Evolutionary conservation across 2,113 vertebrate genomes (phyloP), one percentile per base, ranked within the genome.

Genomic region (Grallaria varia): DNA sequence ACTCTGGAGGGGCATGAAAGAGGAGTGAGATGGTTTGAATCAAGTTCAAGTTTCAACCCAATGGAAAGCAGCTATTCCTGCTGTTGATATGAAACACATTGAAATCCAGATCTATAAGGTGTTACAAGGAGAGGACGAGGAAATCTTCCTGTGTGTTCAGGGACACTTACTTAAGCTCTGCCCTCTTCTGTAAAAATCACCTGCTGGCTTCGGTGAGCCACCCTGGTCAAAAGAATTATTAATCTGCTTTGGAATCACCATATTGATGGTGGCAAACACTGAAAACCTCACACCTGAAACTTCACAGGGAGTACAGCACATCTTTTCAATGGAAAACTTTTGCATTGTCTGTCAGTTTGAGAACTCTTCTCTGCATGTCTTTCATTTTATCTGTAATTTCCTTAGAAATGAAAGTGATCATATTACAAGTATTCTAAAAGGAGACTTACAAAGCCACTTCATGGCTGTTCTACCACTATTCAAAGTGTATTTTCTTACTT

Each of bases 1-100:
- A 50, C 42, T 58, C 82, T 67, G 75, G 78, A 90, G 64, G 67
- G 72, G 59, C 90, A 89, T 56, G 62, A 91, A 87, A 87, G 75
- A 92, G 28, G 64, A 74, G 67, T 45, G 91, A 95, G 87, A 66
- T 94, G 87, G 87, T 97, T 94, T 97, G 95, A 84, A 94, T 94
- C 66, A 84, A 95, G 91, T 90, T 96, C 88, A 94, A 77, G 72
- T 94, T 95, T 94, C 93, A 96, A 21, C 73, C 82, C 87, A 81
- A 68, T 1, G 5, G 83, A 95, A 95, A 93, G 71, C 74, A 80
- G 78, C 66, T 76, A 83, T 91, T 93, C 60, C 27, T 27, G 60
- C 85, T 90, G 72, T 28, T 94, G 93, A 95, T 93, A 77, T 0
- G 20, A 96, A 97, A 84, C 90, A 88, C 73, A 86, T 20, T 90